Base-by-base conservation (phyloP, 2,888 invertebrate species). In the Chouioia cunea region DNA sequence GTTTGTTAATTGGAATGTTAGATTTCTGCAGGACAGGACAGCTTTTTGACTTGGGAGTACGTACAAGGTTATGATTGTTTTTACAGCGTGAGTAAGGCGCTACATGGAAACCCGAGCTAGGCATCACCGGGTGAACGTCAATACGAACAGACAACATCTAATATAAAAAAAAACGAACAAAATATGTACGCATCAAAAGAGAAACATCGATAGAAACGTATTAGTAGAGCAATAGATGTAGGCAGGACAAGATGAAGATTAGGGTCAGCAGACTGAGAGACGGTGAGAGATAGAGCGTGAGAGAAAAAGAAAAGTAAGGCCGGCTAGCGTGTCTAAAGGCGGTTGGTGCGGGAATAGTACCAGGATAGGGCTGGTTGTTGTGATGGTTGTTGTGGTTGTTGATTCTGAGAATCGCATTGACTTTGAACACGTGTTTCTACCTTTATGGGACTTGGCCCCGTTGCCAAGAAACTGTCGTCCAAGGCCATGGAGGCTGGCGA, bases 401-500 rank as follows among this genome's bases (percentile, higher is more conserved):
- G 84, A 71, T 77, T 78, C 76, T 82, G 81, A 78, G 75, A 74
- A 78, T 79, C 78, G 74, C 77, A 80, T 78, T 83, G 83, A 81
- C 75, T 83, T 82, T 82, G 81, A 79, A 82, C 79, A 76, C 86
- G 85, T 67, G 84, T 79, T 67, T 86, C 84, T 83, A 86, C 87
- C 83, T 91, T 91, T 77, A 91, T 86, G 75, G 91, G 89, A 60
- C 90, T 89, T 1, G 90, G 89, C 74, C 89, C 90, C 81, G 90
- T 90, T 70, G 89, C 89, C 71, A 92, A 89, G 57, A 95, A 88
- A 4, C 93, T 92, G 80, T 96, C 92, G 82, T 94, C 93, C 79
- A 96, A 91, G 76, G 85, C 84, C 83, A 97, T 93, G 20, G 94
- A 94, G 0, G 95, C 93, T 0, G 97, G 96, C 0, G 96, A 95